Base-by-base conservation (phyloP, 2,888 invertebrate genomes). In the Lagria hirta region DNA sequence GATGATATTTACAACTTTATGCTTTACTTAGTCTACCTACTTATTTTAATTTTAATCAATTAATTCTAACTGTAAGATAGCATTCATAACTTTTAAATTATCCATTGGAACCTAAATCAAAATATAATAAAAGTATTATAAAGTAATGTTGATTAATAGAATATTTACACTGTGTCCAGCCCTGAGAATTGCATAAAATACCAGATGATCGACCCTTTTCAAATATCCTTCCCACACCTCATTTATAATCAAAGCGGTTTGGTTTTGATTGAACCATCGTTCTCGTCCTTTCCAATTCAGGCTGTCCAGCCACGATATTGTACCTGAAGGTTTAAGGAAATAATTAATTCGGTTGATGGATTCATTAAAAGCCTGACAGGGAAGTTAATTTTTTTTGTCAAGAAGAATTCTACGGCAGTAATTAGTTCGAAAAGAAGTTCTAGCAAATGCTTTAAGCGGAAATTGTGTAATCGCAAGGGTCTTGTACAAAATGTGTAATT, bases 171-270 rank as follows among this genome's bases (percentile, higher is more conserved):
- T 86, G 60, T 88, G 88, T 17, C 88, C 88, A 34, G 86, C 83
- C 46, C 81, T 74, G 48, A 86, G 77, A 45, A 88, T 79, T 83
- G 85, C 87, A 65, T 83, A 87, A 67, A 88, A 81, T 28, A 78
- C 71, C 36, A 88, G 79, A 53, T 83, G 83, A 29, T 78, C 78
- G 41, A 76, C 76, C 1, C 75, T 70, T 62, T 86, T 84, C 49
- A 77, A 75, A 61, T 83, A 88, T 4, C 85, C 88, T 62, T 85
- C 85, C 14, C 85, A 72, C 11, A 74, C 66, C 28, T 77, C 70
- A 44, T 81, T 64, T 7, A 80, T 78, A 67, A 77, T 76, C n/a
- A 88, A 74, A 0, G 81, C 77, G 0, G 51, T 45, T 27, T 86
- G 76, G 13, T 11, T 27, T 17, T 10, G 11, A 16, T 36, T 37